Base-by-base conservation (phyloP, 2,888 invertebrate species). In the Apocheima hispidaria region DNA sequence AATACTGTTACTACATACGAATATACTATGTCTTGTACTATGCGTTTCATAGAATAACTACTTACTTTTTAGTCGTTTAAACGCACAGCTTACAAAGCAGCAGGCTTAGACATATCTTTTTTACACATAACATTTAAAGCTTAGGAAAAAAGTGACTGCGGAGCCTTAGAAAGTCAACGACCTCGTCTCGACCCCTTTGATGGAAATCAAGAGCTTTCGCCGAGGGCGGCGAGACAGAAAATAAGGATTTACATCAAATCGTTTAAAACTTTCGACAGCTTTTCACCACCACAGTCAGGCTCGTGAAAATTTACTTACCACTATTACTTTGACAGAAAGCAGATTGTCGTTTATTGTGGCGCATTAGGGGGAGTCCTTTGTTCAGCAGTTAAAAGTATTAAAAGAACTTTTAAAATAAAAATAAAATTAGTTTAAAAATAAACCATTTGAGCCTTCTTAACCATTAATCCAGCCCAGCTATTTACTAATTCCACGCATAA, bases 121-220 rank as follows among this genome's bases (percentile, higher is more conserved):
- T n/a, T n/a, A n/a, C n/a, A n/a, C n/a, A n/a, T n/a, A n/a, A n/a
- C n/a, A n/a, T n/a, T n/a, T n/a, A n/a, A n/a, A n/a, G n/a, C n/a
- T n/a, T n/a, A n/a, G n/a, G 2, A 23, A 18, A 50, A 50, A 50
- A 16, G 38, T 50, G 16, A 10, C 38, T 2, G 18, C 16, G 10
- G 20, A 26, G 36, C 12, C 16, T 50, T 16, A 16, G 12, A 50
- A 54, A 59, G 59, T 59, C 63, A 57, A 44, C 16, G 54, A 63
- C 63, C 66, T 62, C 44, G 26, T n/a, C 48, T 52, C 50, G n/a
- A 55, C 53, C 60, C 65, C 54, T 66, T 68, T 53, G 50, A 41
- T 56, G 60, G 38, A 55, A 61, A 44, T 49, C 35, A 41, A 51
- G 30, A 36, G 43, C 38, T 7, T 66, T 40, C 50, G 14, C 40